These are phyloP conservation scores for Dipodomys merriami DNA, from an alignment of 2,113 vertebrate species.

Conservation along the genomic window DNA sequence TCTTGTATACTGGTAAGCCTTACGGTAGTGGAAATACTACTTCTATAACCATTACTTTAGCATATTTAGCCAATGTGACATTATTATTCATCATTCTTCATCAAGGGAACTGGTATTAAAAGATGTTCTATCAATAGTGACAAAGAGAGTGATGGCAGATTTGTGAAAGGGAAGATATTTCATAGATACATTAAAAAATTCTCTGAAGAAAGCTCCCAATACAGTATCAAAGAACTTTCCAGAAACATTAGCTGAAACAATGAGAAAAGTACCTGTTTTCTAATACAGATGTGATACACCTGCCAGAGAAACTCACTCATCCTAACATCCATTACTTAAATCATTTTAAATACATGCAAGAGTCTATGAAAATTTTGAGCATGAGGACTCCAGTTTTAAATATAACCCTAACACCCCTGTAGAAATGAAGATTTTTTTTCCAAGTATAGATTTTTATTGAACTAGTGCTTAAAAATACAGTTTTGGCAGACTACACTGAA, in stretches of 20 bases:
- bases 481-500: neutral
- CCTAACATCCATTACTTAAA: neutral
- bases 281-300: neutral
- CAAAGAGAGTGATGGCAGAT: neutral
- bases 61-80: neutral
- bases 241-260: slow-evolving; percentile 1
- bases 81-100: neutral
- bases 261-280: neutral
- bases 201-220: neutral
- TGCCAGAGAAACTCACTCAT: neutral
- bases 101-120: neutral
- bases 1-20: neutral
- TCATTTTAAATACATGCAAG: neutral
- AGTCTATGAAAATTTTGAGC: neutral
- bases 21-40: accelerated
- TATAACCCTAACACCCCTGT: neutral
- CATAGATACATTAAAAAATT: neutral
- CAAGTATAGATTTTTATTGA: neutral
- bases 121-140: neutral
- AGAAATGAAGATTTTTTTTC: neutral
- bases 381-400: neutral
- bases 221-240: neutral
- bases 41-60: neutral
- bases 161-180: neutral
- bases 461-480: neutral